Evolutionary conservation across 2,113 vertebrate genomes (phyloP).

Genomic region (Pomatostomus ruficeps): DNA sequence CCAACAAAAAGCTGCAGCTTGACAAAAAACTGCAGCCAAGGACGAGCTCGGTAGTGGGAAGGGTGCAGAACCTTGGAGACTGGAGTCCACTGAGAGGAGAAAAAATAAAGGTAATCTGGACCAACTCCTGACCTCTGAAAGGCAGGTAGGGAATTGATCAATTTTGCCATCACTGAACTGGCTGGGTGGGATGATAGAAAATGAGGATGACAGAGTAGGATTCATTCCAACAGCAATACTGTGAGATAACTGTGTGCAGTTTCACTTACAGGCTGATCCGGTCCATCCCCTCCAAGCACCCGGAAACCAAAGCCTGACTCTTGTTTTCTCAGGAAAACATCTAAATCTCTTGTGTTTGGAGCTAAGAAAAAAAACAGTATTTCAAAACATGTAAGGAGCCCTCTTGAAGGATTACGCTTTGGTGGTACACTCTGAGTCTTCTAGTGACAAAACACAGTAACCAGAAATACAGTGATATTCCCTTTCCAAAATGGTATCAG

Average conservation of each 20-base stretch:
- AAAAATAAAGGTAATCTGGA: background rate
- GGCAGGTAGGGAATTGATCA: background rate
- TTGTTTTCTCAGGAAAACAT: constrained; percentile 93
- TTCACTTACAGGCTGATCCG: constrained; percentile 90
- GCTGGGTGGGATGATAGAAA: background rate
- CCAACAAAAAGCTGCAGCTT: too few species aligned
- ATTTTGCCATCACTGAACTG: background rate
- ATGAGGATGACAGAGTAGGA: background rate
- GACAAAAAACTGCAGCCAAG: background rate
- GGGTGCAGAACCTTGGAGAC: background rate
- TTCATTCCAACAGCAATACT: background rate
- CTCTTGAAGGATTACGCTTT: background rate
- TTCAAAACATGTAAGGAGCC: background rate
- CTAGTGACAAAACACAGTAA: background rate
- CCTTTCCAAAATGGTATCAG: background rate
- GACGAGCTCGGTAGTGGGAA: background rate
- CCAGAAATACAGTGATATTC: background rate
- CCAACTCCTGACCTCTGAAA: background rate
- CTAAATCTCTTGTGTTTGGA: constrained; percentile 91
- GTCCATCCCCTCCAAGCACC: constrained; percentile 93
- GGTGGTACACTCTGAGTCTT: background rate
- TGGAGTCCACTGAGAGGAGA: background rate
- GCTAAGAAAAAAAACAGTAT: constrained; percentile 70
- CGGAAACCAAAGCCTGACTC: constrained; percentile 97
- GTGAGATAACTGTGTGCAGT: background rate